phyloP scores from a whole-genome alignment of 2,113 vertebrate genomes.

The Mus musculus region GRCm39 chr9:59506501-59507000 shows the following conservation, averaged over 20 bases:
- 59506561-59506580: not conserved
- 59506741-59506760: not conserved
- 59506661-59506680: not conserved
- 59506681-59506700: not conserved
- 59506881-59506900: not conserved
- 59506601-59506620: not conserved
- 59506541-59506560: not conserved
- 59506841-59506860: not conserved
- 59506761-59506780: not conserved
- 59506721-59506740: slow-evolving; percentile 43
- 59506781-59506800: not conserved
- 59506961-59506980: not conserved
- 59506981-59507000: not conserved
- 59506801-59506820: not conserved
- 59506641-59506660: not conserved
- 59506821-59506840: not conserved
- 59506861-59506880: not conserved
- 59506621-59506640: not conserved
- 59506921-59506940: not conserved
- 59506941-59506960: not conserved
- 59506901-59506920: not conserved
- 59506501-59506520: not conserved
- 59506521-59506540: not conserved
- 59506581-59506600: not conserved
- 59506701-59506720: slow-evolving; percentile 8